Base-by-base conservation (phyloP, 2,888 invertebrate genomes). In the Drosophila cyrtoloma region DNA sequence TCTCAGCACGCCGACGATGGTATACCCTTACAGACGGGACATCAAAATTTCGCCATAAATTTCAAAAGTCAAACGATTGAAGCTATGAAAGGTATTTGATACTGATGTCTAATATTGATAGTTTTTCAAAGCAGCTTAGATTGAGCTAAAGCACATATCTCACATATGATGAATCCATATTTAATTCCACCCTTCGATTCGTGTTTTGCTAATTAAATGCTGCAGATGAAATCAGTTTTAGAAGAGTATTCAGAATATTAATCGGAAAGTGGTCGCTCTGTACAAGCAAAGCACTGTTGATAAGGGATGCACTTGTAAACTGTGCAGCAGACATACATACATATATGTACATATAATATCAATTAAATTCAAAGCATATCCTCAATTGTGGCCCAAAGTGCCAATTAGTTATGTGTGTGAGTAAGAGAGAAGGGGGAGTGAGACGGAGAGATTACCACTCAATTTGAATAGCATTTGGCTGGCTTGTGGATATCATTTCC, bases 311-410 rank as follows among this genome's bases (percentile, higher is more conserved):
- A 60, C 57, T 64, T 57, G 63, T 66, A 35, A 50, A 62, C 81
- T 66, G 32, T 33, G 62, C 68, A 59, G 37, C 47, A 62, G 52
- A 57, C 44, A 53, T 32, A 44, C 5, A 32, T 16, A 57, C 44
- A 53, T 32, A 44, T 9, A 32, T 16, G n/a, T 10, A 10, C 12
- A 52, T 56, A 72, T 60, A 74, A 69, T 77, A 79, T 75, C 69
- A 75, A 79, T 77, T 79, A 66, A 68, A 75, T 42, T 59, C 73
- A 72, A 72, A 56, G 74, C 69, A 62, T 74, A 60, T 65, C 51
- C 70, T 37, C 32, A 74, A 69, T 66, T 60, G 59, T 57, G 52
- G 68, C 81, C 68, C 81, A 72, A 52, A 77, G 68, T 59, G 77
- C 65, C 79, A 79, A 79, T 79, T 79, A 81, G 68, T 58, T 77